Evolutionary conservation across 2,113 vertebrate genomes (phyloP).

Genomic region (Urocynchramus pylzowi): DNA sequence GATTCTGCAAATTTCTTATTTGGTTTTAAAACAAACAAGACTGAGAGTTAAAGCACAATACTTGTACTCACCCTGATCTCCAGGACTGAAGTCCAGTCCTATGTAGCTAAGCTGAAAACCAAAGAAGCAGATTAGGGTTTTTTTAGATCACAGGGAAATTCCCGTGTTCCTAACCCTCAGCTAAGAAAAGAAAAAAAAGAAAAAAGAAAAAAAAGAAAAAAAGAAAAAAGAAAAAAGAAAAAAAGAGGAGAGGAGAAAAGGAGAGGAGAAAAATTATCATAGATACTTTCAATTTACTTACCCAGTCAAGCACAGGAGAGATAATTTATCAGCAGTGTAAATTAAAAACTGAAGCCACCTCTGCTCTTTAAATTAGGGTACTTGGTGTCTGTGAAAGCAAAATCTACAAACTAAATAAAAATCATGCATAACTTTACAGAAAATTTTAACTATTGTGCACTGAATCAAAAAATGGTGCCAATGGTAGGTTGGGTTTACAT

Average conservation of each 20-base stretch:
- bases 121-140: neutral
- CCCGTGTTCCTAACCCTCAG: neutral
- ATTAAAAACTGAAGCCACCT: neutral
- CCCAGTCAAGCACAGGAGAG: neutral
- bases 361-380: neutral
- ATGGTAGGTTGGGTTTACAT: fast-evolving
- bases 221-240: neutral
- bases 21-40: neutral
- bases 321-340: neutral
- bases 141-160: neutral
- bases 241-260: neutral
- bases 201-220: no score
- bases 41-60: neutral
- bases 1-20: neutral
- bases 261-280: neutral
- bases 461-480: neutral
- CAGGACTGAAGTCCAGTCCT: neutral
- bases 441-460: neutral
- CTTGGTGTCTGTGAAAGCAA: neutral
- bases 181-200: neutral
- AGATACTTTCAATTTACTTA: neutral
- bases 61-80: neutral
- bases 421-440: neutral
- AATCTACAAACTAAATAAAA: neutral
- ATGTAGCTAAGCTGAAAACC: neutral